Conservation (phyloP, 2,113 vertebrate species). For the Tenebrosternarchus preto region DNA sequence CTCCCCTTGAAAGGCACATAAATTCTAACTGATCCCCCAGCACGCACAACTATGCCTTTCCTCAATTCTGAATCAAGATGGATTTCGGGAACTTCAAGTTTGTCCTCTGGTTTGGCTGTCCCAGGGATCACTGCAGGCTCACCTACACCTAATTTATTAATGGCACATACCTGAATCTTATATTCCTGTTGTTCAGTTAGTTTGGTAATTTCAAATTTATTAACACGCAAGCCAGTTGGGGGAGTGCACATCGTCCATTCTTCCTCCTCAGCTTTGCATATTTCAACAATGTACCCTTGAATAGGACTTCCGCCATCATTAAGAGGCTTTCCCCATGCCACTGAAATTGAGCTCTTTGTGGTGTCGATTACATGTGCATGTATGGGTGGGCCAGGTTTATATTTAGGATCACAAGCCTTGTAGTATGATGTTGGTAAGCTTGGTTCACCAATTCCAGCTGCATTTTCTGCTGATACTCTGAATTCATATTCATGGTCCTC, state of each 20-base stretch:
- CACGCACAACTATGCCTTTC: conserved; percentile 90
- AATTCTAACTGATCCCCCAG: conserved; percentile 89
- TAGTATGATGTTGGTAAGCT: conserved; percentile 81
- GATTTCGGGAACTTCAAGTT: conserved; percentile 84
- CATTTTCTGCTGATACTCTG: conserved; percentile 87
- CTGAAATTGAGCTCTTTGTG: conserved; percentile 78
- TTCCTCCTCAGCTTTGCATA: conserved; percentile 87
- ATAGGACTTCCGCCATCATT: conserved; percentile 85
- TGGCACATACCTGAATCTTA: conserved; percentile 82
- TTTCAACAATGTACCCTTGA: conserved; percentile 83
- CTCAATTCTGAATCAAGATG: conserved; percentile 89
- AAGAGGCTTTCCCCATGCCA: conserved; percentile 86
- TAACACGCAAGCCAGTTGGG: conserved; percentile 79
- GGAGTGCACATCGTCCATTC: conserved; percentile 86
- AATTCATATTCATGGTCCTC: conserved; percentile 90
- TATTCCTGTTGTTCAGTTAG: conserved; percentile 85
- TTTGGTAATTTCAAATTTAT: conserved; percentile 83
- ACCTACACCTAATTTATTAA: conserved; percentile 86
- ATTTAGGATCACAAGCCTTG: conserved; percentile 85
- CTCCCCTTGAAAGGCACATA: conserved; percentile 92
- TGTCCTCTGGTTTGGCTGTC: conserved; percentile 90
- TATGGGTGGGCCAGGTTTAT: conserved; percentile 84
- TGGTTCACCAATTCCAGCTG: conserved; percentile 82
- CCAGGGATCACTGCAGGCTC: conserved; percentile 80
- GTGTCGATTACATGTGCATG: conserved; percentile 81